Conservation (phyloP, 2,797 vertebrate genomes). For the Ctenosaura bakeri region DNA sequence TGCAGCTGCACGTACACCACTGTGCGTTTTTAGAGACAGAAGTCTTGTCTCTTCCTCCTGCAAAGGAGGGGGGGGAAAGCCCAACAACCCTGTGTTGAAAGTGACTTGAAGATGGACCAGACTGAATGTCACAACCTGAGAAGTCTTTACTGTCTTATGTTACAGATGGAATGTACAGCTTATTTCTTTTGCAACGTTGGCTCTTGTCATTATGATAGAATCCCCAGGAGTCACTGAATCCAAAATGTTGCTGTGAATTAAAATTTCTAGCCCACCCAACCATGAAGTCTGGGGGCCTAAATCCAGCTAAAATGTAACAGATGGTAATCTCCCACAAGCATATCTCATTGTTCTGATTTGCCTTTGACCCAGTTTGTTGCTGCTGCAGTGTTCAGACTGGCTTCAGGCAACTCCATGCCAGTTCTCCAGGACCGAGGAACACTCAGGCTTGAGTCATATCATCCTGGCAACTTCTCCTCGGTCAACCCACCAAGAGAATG, state of each 20-base stretch:
- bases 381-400: background rate
- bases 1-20: background rate
- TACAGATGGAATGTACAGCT: background rate
- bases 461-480: too few relatives aligned
- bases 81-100: background rate
- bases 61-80: background rate
- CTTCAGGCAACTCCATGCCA: background rate
- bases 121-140: background rate
- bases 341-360: background rate
- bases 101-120: background rate
- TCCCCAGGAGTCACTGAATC: background rate
- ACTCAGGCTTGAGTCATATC: background rate
- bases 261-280: background rate
- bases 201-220: background rate
- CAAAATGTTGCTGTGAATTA: background rate
- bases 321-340: background rate
- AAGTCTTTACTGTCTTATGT: background rate
- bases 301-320: constrained; percentile 4
- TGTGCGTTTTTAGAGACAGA: background rate
- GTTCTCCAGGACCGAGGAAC: background rate
- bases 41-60: background rate
- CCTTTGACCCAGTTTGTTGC: background rate
- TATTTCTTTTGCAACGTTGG: background rate
- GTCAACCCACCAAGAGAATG: background rate
- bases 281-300: background rate